A percentile compares a stretch with the other conserved stretches of the same genome.
These are phyloP conservation scores for Pelodytes ibericus DNA, from an alignment of 2,797 vertebrate genomes.

Conservation along the genomic window DNA sequence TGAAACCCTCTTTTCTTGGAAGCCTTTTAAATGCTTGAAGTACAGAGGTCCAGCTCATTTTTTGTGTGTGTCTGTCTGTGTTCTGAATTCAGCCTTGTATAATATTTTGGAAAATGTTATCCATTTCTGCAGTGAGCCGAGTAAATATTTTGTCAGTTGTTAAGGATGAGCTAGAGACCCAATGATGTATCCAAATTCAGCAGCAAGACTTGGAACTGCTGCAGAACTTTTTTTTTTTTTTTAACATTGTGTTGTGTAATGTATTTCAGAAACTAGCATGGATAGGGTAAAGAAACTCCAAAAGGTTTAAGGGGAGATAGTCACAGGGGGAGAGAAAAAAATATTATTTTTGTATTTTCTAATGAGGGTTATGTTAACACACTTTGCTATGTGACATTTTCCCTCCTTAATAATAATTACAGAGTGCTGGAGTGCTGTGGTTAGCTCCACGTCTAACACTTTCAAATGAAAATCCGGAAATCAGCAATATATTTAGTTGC, in stretches of 20 bases:
- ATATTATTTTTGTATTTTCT: background rate
- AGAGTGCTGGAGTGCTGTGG: background rate
- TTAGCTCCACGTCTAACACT: conserved; percentile 12
- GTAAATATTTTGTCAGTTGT: conserved; percentile 93
- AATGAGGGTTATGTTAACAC: conserved; percentile 12
- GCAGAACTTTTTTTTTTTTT: conserved; percentile 79
- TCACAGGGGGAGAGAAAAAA: background rate
- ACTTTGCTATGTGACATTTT: conserved; percentile 29
- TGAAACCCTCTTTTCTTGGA: conserved; percentile 65
- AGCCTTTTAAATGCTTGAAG: conserved; percentile 66
- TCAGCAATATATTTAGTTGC: conserved; percentile 1
- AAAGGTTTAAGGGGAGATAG: background rate
- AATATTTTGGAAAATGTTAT: conserved; percentile 80
- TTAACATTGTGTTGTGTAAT: conserved; percentile 75
- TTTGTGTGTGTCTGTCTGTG: conserved; percentile 78
- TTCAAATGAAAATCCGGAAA: conserved; percentile 1
- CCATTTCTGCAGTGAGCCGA: conserved; percentile 73
- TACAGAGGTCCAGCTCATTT: conserved; percentile 66
- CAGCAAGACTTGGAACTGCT: conserved; percentile 73
- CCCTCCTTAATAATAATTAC: conserved; percentile 16
- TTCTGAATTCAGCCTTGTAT: conserved; percentile 76
- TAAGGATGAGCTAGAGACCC: conserved; percentile 82
- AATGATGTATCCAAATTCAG: conserved; percentile 75
- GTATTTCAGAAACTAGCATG: conserved; percentile 71
- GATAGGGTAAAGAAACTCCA: conserved; percentile 57